Percentiles rank a stretch among this genome's conserved stretches.
These are phyloP conservation scores for Dendrolimus houi DNA, from an alignment of 2,888 invertebrate genomes.

Conservation along the genomic window DNA sequence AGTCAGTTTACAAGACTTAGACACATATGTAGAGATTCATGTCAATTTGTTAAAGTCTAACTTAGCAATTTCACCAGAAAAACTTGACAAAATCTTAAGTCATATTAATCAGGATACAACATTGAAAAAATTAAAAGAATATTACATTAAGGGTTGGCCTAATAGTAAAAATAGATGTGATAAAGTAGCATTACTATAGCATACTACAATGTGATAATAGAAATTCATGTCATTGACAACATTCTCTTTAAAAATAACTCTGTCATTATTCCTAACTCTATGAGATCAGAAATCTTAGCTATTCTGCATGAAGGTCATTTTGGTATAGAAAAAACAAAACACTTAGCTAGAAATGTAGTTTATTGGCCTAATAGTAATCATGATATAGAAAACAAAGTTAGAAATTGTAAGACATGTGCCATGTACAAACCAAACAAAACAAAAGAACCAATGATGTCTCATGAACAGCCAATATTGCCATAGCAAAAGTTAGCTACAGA, in stretches of 20 bases:
- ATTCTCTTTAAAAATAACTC: slow-evolving; percentile 5
- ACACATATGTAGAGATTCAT: neutral
- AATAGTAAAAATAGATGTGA: slow-evolving; percentile 4
- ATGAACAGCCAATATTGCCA: slow-evolving; percentile 5
- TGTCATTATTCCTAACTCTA: slow-evolving; percentile 3
- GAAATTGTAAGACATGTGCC: neutral
- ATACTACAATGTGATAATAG: slow-evolving; percentile 5
- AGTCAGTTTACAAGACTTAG: neutral
- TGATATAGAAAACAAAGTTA: slow-evolving; percentile 5
- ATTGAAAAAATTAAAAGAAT: slow-evolving; percentile 2
- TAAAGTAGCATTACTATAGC: slow-evolving; percentile 3
- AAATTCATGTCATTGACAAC: slow-evolving; percentile 6
- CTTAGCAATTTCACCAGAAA: slow-evolving; percentile 1
- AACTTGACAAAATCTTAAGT: neutral
- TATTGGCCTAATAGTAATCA: slow-evolving; percentile 10
- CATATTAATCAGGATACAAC: neutral
- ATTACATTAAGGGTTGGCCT: slow-evolving; percentile 7
- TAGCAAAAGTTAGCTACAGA: slow-evolving; percentile 10
- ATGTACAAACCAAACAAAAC: neutral
- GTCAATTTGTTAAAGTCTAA: slow-evolving; percentile 2
- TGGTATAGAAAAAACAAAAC: slow-evolving; percentile 6
- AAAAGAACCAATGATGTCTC: slow-evolving; percentile 1
- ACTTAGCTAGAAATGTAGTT: slow-evolving; percentile 5
- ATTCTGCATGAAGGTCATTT: slow-evolving; percentile 7
- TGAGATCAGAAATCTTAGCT: slow-evolving; percentile 2